These are phyloP conservation scores for Labeo catla DNA, from an alignment of 2,113 vertebrate genomes.

Conservation along the genomic window DNA sequence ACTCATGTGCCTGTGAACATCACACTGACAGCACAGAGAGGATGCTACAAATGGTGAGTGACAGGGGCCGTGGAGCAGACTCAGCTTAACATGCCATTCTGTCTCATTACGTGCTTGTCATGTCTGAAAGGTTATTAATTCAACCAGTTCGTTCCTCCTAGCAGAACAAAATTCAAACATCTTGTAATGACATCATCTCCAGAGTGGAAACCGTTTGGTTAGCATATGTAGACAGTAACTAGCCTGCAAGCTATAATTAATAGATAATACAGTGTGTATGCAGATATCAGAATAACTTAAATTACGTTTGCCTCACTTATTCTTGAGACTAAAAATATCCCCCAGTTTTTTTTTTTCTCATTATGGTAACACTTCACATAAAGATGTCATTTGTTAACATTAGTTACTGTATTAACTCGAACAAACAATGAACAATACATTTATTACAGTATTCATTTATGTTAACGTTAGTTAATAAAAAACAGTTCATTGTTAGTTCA, in stretches of 20 bases:
- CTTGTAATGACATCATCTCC: not conserved
- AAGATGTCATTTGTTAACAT: no score
- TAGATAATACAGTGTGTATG: not conserved
- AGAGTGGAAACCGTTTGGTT: not conserved
- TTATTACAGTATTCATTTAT: no score
- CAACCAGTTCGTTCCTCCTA: not conserved
- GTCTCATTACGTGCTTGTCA: slow-evolving; percentile 1
- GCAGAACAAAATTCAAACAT: not conserved
- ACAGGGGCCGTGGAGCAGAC: slow-evolving; percentile 47
- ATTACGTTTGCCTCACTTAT: not conserved
- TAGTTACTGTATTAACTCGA: no score
- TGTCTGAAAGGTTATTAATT: slow-evolving; percentile 13
- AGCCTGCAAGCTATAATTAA: not conserved
- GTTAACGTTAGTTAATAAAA: no score
- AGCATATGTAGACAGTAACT: not conserved
- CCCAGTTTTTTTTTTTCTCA: not conserved
- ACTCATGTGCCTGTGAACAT: slow-evolving; percentile 63
- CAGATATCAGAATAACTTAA: not conserved
- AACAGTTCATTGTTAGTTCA: no score
- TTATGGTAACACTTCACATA: not conserved
- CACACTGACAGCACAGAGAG: slow-evolving; percentile 68
- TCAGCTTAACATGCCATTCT: slow-evolving; percentile 1
- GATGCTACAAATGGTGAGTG: slow-evolving; percentile 70
- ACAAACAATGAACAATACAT: no score
- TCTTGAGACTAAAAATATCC: not conserved